Evolutionary conservation across 1,140 invertebrate genomes (phyloP), one percentile per base, ranked within the genome.

Genomic region (Ceratina japonica): DNA sequence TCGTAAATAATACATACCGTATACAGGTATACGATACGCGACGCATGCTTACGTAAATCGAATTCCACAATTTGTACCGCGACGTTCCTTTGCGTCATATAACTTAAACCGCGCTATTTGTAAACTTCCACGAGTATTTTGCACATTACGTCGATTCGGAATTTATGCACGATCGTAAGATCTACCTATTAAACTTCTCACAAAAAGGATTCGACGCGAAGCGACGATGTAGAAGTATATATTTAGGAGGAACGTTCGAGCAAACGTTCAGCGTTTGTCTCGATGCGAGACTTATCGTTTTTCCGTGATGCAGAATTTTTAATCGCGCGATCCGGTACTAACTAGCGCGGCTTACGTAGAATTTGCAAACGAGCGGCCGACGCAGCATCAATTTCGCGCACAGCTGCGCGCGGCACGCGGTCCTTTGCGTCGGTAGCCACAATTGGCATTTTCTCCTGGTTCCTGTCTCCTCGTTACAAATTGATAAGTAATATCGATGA

Each of bases 241-340:
- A 3, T 37, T 37, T 37, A 37, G 2, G 2, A 7, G 37, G 37
- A 44, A 44, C 37, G 5, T 44, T 44, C 37, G 37, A 44, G 10
- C 37, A 8, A 44, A 8, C 37, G 37, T 44, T 8, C 5, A 44
- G 10, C 37, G 37, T 44, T 44, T 44, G 37, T 44, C 37, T 44
- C 37, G 37, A 44, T 44, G 37, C 37, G 10, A 44, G 37, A 10
- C 52, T 75, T 73, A 44, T 24, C 52, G 16, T 20, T 18, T 61
- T 54, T 51, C 18, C 24, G 31, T 15, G 27, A 3, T 10, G 37
- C 51, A 56, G 18, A 27, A 24, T 27, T 66, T 24, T 61, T 37
- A 66, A 77, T 64, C 56, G 51, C 24, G 7, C 22, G 0, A 10
- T 74, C 75, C 56, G 51, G 31, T 80, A 84, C 84, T 84, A 85